Evolutionary conservation across 2,113 vertebrate genomes (phyloP).

Genomic region (Hipposideros armiger): DNA sequence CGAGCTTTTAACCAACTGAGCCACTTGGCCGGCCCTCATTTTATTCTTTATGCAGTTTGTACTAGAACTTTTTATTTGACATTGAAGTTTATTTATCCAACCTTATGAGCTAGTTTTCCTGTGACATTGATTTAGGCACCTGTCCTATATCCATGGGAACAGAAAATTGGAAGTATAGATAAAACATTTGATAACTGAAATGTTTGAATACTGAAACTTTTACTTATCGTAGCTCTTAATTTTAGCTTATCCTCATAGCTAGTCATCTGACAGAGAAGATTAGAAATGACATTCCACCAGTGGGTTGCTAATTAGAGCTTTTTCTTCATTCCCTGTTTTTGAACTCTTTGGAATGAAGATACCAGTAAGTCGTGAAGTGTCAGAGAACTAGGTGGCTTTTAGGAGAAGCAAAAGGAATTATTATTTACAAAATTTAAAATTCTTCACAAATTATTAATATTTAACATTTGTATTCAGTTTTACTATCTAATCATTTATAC

Average conservation of each 20-base stretch:
- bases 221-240: slow-evolving; percentile 34
- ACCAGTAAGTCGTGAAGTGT: neutral
- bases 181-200: neutral
- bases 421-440: neutral
- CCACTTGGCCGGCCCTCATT: no score
- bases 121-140: neutral
- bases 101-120: neutral
- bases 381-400: neutral
- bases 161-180: neutral
- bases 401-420: neutral
- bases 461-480: neutral
- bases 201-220: neutral
- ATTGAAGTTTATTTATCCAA: neutral
- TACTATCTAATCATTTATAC: neutral
- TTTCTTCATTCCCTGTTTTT: neutral
- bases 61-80: neutral
- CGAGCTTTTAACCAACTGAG: no score
- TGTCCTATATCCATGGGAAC: neutral
- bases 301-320: neutral
- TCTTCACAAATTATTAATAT: neutral
- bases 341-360: neutral
- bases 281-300: neutral
- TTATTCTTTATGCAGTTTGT: neutral
- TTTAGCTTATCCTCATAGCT: neutral
- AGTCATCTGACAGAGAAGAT: neutral